Evolutionary conservation across 2,797 vertebrate genomes (phyloP), one percentile per base, ranked within the genome.

Genomic region (Sorex maritimensis): DNA sequence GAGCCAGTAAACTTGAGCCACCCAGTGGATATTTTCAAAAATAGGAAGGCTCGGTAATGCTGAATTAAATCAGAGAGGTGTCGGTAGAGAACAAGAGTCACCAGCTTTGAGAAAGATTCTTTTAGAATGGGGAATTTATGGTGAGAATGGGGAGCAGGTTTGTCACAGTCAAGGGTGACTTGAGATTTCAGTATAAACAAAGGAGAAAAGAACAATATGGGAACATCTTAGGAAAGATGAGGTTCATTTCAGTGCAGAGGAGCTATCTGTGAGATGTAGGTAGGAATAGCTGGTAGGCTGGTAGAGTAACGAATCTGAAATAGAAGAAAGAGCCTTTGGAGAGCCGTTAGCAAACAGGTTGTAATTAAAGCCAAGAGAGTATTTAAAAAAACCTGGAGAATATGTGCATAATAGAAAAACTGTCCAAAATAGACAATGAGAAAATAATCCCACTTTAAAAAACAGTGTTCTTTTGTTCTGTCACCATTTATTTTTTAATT

Each of bases 41-140:
- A 71, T 55, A 77, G 17, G 28, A 34, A 77, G 28, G n/a, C 63
- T 24, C 63, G 1, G 21, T 23, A 69, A 68, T 19, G 28, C 11
- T 85, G 72, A 63, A 38, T 34, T 46, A 79, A 86, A 44, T 72
- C 73, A 71, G 9, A 88, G 38, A 46, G n/a, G 14, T 24, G 13
- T 65, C 58, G 28, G 2, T 30, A 46, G 38, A 90, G 46, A 81
- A 38, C 26, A 14, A 61, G 12, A 34, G n/a, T 65, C 10, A 58
- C 46, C 0, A 61, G 23, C 28, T 81, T 7, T 84, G 6, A 92
- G 52, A 14, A 88, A 82, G 38, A 71, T 46, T 87, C 87, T 28
- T 87, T 87, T 28, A 69, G 46, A 90, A 90, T 26, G 85, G 30
- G 28, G 28, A 77, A 65, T 74, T 41, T 30, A 44, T 75, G 24